These are phyloP conservation scores for Rhopalosiphum padi DNA, from an alignment of 1,140 invertebrate genomes.

Conservation along the genomic window DNA sequence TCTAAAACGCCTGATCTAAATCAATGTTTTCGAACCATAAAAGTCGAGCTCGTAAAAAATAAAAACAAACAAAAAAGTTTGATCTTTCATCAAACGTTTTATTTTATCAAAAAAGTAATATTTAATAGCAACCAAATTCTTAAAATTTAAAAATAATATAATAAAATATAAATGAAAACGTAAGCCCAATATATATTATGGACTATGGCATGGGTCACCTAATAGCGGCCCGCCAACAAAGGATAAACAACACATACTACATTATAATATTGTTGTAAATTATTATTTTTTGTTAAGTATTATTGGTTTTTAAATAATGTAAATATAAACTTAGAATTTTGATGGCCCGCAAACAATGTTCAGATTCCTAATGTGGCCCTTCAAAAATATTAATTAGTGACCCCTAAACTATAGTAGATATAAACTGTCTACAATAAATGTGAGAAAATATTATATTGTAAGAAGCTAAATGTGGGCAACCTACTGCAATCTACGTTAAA, in stretches of 20 bases:
- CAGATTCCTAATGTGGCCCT: no score
- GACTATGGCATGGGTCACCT: no score
- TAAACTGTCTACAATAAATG: neutral
- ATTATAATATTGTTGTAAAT: no score
- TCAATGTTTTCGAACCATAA: neutral
- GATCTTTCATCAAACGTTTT: neutral
- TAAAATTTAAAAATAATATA: neutral
- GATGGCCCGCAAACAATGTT: no score
- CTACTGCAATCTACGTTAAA: neutral
- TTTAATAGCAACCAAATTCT: neutral
- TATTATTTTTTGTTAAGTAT: no score
- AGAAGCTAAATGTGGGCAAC: neutral
- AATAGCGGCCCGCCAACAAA: no score
- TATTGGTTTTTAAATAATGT: no score
- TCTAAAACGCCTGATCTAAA: neutral
- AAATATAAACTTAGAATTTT: no score
- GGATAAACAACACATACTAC: no score
- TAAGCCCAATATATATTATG: neutral
- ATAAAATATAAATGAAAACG: neutral
- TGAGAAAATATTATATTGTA: neutral
- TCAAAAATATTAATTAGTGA: no score
- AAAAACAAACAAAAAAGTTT: neutral
- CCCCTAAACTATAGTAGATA: no score
- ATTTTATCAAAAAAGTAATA: neutral
- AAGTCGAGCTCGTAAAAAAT: neutral